Base-by-base conservation (phyloP, 2,113 vertebrate genomes). In the Setophaga coronata region DNA sequence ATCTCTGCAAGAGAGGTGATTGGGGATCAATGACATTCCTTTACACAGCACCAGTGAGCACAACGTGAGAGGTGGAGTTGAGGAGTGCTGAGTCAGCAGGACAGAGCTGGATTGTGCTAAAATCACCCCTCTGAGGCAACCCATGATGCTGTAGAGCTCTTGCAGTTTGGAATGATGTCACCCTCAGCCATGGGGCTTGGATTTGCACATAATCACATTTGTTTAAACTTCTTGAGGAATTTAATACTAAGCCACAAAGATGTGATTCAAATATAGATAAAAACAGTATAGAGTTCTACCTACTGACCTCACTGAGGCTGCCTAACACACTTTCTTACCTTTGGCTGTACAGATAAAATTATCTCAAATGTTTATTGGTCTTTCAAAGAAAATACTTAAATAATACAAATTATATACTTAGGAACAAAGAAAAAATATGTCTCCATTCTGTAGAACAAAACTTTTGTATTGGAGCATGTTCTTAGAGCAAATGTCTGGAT, bases 1-100 rank as follows among this genome's bases (percentile, higher is more conserved):
- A 78, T 99, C 99, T 98, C 99, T 99, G 98, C 43, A 89, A 95
- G 62, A 87, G 82, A 82, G 31, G 85, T 38, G 93, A 94, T 6
- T 86, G 80, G 89, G 82, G 91, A 92, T 88, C 36, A 79, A 43
- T 4, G 12, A 69, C 48, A 61, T 36, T 60, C 36, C 72, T 78
- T 57, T 72, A 40, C 31, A 48, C 38, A 54, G 3, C 80, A 50
- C 29, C 62, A 95, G 89, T 36, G 88, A 29, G 54, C 58, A 95
- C 76, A 92, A 6, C 16, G 29, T 95, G 74, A 60, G 64, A 90
- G 90, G 85, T 84, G 90, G 83, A 76, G 65, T 38, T 88, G 83
- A 87, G 78, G 84, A 92, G 51, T 28, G 83, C 73, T 2, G 11
- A 87, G 74, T 54, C 56, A 76, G 70, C 18, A 1, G 64, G 58